These are phyloP conservation scores for Pundamilia nyererei DNA, from an alignment of 2,113 vertebrate species.

Conservation along the genomic window DNA sequence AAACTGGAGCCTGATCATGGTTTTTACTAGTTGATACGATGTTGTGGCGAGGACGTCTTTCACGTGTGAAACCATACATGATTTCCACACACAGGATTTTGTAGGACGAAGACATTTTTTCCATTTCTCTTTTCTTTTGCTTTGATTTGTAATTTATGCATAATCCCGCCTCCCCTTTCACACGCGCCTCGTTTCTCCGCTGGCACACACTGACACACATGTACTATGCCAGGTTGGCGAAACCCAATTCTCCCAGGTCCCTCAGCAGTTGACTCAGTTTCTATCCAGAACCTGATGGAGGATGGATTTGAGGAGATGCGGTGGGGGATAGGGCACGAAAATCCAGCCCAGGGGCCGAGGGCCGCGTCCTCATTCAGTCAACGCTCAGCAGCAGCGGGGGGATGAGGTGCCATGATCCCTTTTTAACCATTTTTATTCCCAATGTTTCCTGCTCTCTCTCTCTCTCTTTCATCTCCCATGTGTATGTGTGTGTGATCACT, in stretches of 20 bases:
- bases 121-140: background rate
- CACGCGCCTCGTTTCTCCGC: background rate
- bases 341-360: slow-evolving; percentile 21
- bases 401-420: background rate
- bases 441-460: background rate
- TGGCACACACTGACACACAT: slow-evolving; percentile 45
- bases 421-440: background rate
- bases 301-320: slow-evolving; percentile 25
- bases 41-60: background rate
- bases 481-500: background rate
- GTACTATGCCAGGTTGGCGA: slow-evolving; percentile 44
- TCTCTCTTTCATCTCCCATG: background rate
- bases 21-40: background rate
- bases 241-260: slow-evolving; percentile 49
- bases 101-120: background rate
- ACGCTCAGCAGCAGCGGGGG: background rate
- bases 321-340: background rate
- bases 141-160: slow-evolving; percentile 19
- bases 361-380: slow-evolving; percentile 49
- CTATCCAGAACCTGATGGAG: slow-evolving; percentile 36
- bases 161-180: background rate
- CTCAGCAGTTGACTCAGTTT: slow-evolving; percentile 56
- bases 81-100: background rate
- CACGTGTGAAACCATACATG: background rate
- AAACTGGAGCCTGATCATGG: background rate